These are phyloP conservation scores for Lasioglossum figueresi DNA, from an alignment of 2,888 invertebrate species.

Conservation along the genomic window DNA sequence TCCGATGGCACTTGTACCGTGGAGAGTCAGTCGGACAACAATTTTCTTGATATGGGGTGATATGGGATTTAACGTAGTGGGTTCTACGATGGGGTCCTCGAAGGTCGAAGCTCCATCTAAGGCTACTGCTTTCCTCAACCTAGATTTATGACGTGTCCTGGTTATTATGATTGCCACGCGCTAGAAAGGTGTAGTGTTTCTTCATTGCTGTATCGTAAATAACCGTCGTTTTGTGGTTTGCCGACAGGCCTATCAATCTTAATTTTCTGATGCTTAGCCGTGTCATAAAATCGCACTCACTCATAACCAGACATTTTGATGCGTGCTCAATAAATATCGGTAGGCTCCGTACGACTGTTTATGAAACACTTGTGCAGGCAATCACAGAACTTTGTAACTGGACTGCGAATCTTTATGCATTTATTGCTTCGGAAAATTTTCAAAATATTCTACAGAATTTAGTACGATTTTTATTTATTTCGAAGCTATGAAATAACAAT, in stretches of 20 bases:
- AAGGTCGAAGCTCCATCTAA: slow-evolving; percentile 8
- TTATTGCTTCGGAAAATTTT: no score
- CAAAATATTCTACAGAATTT: no score
- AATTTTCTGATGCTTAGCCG: neutral
- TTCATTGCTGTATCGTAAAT: slow-evolving; percentile 22
- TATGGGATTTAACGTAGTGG: neutral
- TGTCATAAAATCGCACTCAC: neutral
- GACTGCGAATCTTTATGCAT: no score
- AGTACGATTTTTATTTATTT: no score
- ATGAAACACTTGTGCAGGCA: neutral
- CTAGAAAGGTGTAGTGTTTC: neutral
- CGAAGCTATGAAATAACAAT: no score
- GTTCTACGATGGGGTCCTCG: slow-evolving; percentile 12
- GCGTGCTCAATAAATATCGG: neutral
- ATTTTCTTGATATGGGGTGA: neutral
- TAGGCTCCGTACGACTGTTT: no score
- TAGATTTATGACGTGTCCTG: slow-evolving; percentile 2
- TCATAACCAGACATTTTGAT: neutral
- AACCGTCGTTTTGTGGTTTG: neutral
- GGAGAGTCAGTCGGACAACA: neutral
- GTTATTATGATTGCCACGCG: neutral
- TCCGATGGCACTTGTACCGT: neutral
- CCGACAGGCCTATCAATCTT: neutral
- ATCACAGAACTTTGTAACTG: neutral
- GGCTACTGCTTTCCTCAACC: neutral